Evolutionary conservation across 2,797 vertebrate species (phyloP).

Genomic region (Rhinichthys osculus): DNA sequence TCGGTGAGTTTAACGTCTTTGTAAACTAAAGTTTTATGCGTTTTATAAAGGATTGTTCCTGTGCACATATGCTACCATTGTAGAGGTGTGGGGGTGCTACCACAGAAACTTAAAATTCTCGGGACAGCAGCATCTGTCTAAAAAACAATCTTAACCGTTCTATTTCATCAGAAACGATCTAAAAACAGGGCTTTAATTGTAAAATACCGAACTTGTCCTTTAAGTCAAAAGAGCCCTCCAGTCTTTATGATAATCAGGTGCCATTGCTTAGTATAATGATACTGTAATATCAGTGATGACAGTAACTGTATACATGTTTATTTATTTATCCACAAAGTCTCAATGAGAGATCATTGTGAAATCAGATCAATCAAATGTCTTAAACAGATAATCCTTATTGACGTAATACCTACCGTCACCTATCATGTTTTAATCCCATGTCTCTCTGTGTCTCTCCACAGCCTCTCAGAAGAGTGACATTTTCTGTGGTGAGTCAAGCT

Average conservation of each 20-base stretch:
- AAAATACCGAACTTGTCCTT: too few relatives aligned
- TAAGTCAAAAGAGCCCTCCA: not conserved
- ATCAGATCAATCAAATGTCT: constrained; percentile 11
- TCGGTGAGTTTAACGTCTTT: too few relatives aligned
- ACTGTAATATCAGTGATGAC: too few relatives aligned
- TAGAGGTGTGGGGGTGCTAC: too few relatives aligned
- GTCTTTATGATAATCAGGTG: not conserved
- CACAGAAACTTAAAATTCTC: too few relatives aligned
- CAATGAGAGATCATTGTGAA: constrained; percentile 32
- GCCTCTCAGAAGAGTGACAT: constrained; percentile 98
- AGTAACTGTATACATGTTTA: not conserved
- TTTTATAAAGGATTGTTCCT: too few relatives aligned
- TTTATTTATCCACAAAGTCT: not conserved
- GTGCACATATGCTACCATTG: too few relatives aligned
- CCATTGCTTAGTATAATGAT: not conserved
- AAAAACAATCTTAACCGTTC: too few relatives aligned
- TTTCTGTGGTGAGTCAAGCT: constrained; percentile 96
- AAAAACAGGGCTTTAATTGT: too few relatives aligned
- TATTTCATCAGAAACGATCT: too few relatives aligned
- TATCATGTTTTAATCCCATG: constrained; percentile 48
- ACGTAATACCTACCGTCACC: constrained; percentile 44
- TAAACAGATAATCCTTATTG: constrained; percentile 65
- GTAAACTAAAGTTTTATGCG: too few relatives aligned
- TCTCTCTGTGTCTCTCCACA: constrained; percentile 84
- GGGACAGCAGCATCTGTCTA: too few relatives aligned